Percentiles rank a stretch among this genome's conserved stretches.
These are phyloP conservation scores for Proterorhinus semilunaris DNA, from an alignment of 2,113 vertebrate species.

Conservation along the genomic window DNA sequence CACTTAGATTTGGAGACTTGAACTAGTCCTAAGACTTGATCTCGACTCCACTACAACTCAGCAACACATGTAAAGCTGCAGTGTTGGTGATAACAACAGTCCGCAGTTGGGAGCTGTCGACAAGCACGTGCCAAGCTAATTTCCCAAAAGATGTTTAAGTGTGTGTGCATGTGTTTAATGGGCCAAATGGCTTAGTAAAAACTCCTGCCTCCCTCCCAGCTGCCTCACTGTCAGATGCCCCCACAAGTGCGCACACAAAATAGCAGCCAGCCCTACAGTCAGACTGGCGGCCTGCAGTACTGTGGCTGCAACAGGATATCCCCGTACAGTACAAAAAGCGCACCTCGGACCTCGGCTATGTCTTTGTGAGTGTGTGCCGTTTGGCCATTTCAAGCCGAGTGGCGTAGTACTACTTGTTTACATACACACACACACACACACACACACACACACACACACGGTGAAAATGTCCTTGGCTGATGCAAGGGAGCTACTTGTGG, in stretches of 20 bases:
- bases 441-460: conserved; percentile 62
- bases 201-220: conserved; percentile 62
- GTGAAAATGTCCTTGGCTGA: conserved; percentile 71
- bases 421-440: no score
- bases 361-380: background rate
- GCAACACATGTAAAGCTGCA: background rate
- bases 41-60: background rate
- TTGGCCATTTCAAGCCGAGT: conserved; percentile 40
- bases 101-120: conserved; percentile 42
- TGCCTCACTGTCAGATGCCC: conserved; percentile 66
- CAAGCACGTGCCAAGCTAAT: conserved; percentile 48
- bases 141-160: conserved; percentile 46
- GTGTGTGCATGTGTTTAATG: conserved; percentile 48
- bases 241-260: conserved; percentile 40
- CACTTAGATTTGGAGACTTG: no score
- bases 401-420: conserved; percentile 65
- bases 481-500: conserved; percentile 63
- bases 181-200: conserved; percentile 56
- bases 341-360: background rate
- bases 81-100: conserved; percentile 23
- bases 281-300: conserved; percentile 1
- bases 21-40: no score
- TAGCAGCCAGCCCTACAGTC: conserved; percentile 18
- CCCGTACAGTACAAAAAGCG: conserved; percentile 4
- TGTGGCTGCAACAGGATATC: conserved; percentile 8